Conservation (phyloP, 2,113 vertebrate species). For the Aplodontia rufa region DNA sequence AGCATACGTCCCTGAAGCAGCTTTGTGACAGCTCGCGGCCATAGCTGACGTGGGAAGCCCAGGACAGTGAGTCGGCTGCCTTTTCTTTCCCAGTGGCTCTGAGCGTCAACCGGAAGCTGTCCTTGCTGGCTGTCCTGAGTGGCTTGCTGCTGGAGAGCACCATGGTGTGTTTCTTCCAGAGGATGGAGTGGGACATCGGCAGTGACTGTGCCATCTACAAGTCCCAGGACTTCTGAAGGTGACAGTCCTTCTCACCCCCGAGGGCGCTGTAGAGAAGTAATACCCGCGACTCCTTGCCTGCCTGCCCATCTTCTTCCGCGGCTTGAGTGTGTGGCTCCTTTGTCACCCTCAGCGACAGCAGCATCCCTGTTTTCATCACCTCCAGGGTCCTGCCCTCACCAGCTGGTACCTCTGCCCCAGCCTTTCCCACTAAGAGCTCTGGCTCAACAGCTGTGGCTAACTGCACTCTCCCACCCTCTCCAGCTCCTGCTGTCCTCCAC, state of each 20-base stretch:
- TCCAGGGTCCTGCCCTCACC: background rate
- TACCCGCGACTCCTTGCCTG: too few relatives aligned
- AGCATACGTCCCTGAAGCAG: background rate
- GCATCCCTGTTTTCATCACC: background rate
- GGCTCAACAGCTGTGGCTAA: too few relatives aligned
- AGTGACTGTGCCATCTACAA: slow-evolving; percentile 60
- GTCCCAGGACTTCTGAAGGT: slow-evolving; percentile 66
- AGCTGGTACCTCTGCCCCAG: background rate
- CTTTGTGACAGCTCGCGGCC: background rate
- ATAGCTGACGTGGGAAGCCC: too few relatives aligned
- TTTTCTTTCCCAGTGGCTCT: slow-evolving; percentile 89
- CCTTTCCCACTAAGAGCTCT: too few relatives aligned
- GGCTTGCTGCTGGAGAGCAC: slow-evolving; percentile 91
- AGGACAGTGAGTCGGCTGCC: background rate
- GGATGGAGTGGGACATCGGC: slow-evolving; percentile 83
- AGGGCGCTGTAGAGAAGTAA: too few relatives aligned
- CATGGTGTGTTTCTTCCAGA: slow-evolving; percentile 84
- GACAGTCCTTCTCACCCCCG: too few relatives aligned
- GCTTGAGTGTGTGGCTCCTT: background rate
- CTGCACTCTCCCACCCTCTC: background rate
- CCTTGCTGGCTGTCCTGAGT: slow-evolving; percentile 86
- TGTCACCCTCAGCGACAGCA: background rate
- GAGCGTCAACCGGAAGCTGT: slow-evolving; percentile 89
- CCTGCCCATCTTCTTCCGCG: background rate
- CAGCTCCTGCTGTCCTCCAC: background rate